Conservation (phyloP, 1,140 invertebrate species). For the Solen grandis region DNA sequence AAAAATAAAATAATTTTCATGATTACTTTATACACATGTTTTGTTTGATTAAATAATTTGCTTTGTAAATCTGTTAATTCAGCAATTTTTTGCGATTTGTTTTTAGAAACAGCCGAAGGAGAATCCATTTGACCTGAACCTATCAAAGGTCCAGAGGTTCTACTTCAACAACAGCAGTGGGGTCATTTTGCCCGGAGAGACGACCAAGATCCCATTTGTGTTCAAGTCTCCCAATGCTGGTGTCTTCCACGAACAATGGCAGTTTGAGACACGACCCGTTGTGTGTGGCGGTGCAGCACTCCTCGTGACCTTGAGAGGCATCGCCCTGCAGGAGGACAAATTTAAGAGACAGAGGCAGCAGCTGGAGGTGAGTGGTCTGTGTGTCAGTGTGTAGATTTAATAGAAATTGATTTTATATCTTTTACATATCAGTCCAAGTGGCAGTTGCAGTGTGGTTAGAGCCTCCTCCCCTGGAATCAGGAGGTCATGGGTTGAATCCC, state of each 20-base stretch:
- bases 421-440: too few species aligned
- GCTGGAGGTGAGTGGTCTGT: constrained; percentile 78
- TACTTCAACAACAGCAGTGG: constrained; percentile 81
- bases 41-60: too few species aligned
- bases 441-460: too few species aligned
- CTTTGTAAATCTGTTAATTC: too few species aligned
- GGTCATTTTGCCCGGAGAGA: constrained; percentile 80
- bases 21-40: too few species aligned
- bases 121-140: constrained; percentile 79
- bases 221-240: constrained; percentile 81
- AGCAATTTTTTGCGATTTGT: too few species aligned
- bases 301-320: constrained; percentile 77
- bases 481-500: too few species aligned
- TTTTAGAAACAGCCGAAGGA: constrained; percentile 78
- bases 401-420: too few species aligned
- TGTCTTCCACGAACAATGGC: constrained; percentile 80
- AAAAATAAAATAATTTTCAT: too few species aligned
- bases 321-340: constrained; percentile 78
- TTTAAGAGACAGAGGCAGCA: constrained; percentile 71
- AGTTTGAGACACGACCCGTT: constrained; percentile 78
- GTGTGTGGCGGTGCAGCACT: constrained; percentile 77
- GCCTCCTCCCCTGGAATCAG: too few species aligned
- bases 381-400: background rate
- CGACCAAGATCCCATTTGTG: constrained; percentile 79
- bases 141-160: constrained; percentile 76